Evolutionary conservation across 2,797 vertebrate genomes (phyloP).

Genomic region (Cyclura pinguis): DNA sequence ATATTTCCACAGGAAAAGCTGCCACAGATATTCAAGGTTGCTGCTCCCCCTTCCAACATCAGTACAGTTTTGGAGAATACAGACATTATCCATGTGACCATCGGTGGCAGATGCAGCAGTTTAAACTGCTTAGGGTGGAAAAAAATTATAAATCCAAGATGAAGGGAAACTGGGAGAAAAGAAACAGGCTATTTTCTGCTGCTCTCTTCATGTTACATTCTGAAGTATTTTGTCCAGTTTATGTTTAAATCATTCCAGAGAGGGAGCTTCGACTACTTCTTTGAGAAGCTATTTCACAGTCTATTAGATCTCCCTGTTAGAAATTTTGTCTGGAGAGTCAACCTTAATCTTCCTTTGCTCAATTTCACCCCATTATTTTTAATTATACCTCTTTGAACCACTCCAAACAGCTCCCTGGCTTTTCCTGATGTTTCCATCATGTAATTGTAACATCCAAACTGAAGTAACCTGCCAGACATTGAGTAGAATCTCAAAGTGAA

Average conservation of each 20-base stretch:
- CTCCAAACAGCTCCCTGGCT: conserved; percentile 50
- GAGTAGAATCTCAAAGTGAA: conserved; percentile 47
- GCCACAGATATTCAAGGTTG: background rate
- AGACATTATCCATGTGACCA: background rate
- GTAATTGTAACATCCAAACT: conserved; percentile 36
- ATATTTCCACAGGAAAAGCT: background rate
- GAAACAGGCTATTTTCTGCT: background rate
- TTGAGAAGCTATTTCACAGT: conserved; percentile 75
- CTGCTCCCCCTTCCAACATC: fast-evolving
- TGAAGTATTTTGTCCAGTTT: conserved; percentile 45
- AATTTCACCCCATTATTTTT: conserved; percentile 65
- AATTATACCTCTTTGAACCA: conserved; percentile 56
- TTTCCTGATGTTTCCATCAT: conserved; percentile 48
- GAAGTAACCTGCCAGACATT: conserved; percentile 16
- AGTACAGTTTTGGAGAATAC: fast-evolving
- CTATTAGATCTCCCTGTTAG: conserved; percentile 72
- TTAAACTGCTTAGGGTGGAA: fast-evolving
- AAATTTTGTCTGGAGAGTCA: conserved; percentile 70
- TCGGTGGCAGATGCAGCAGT: fast-evolving
- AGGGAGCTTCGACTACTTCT: conserved; percentile 65
- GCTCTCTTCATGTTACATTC: conserved; percentile 25
- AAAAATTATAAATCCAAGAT: fast-evolving
- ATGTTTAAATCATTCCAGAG: conserved; percentile 71
- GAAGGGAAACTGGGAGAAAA: background rate
- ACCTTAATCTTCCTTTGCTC: conserved; percentile 57